phyloP scores from a whole-genome alignment of 2,797 vertebrate species.

The Acipenser transmontanus region DNA sequence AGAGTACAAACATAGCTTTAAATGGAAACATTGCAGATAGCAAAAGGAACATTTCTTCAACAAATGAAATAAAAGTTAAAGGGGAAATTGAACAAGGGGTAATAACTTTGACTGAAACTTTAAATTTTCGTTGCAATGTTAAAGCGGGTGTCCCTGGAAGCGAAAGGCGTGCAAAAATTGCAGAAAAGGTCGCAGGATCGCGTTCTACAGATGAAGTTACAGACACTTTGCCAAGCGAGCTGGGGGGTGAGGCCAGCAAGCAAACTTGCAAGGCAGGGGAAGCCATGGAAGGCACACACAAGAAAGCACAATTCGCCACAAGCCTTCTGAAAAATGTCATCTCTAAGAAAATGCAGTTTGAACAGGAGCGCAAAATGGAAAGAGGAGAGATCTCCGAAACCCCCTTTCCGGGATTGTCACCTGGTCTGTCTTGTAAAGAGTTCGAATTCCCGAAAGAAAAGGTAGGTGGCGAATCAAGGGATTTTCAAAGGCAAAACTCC shows the following conservation, averaged over 20 bases:
- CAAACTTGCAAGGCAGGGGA: slow-evolving; percentile 38
- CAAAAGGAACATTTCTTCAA: slow-evolving; percentile 36
- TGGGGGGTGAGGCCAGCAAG: slow-evolving; percentile 42
- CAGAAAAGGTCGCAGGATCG: slow-evolving; percentile 51
- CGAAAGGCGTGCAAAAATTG: slow-evolving; percentile 40
- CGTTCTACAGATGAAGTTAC: slow-evolving; percentile 55
- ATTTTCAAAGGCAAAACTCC: slow-evolving; percentile 66
- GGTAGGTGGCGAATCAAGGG: slow-evolving; percentile 30
- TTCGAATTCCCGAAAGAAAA: slow-evolving; percentile 49
- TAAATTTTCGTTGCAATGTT: slow-evolving; percentile 66
- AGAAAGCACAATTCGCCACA: slow-evolving; percentile 83
- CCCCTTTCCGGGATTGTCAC: slow-evolving; percentile 37
- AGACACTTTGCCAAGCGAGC: slow-evolving; percentile 44
- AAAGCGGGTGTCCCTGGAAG: slow-evolving; percentile 45
- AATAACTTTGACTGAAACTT: slow-evolving; percentile 73
- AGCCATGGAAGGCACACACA: slow-evolving; percentile 53
- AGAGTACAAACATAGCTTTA: slow-evolving; percentile 52
- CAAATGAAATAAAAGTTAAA: slow-evolving; percentile 41
- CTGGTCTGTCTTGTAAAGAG: slow-evolving; percentile 39
- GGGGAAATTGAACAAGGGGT: slow-evolving; percentile 56
- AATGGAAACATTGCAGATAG: slow-evolving; percentile 36
- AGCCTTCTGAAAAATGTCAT: slow-evolving; percentile 90
- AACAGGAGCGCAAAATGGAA: slow-evolving; percentile 89
- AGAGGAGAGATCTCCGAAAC: slow-evolving; percentile 67
- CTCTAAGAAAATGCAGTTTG: slow-evolving; percentile 95